Base-by-base conservation (phyloP, 2,797 vertebrate genomes). In the Gymnothorax javanicus region DNA sequence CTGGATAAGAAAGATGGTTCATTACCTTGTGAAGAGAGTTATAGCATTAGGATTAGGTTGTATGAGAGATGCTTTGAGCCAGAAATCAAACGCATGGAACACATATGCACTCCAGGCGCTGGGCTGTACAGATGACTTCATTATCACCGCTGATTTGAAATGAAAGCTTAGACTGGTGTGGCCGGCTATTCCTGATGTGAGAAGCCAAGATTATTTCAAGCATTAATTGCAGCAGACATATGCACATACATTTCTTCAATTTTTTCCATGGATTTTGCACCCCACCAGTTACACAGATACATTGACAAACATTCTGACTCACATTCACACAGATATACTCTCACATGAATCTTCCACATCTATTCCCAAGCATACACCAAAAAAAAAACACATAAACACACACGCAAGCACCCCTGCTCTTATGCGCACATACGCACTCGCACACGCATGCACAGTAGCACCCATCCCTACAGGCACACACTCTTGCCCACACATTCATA, bases 371-470 rank as follows among this genome's bases (percentile, higher is more conserved):
- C 58, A 59, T 15, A 59, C 58, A 43, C 33, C 33, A 43, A 43
- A 43, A 43, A 43, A 43, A 43, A 43, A 43, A 43, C 33, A 43
- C 33, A 43, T 43, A 43, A 43, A 59, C 58, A 59, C 58, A 59
- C 58, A 59, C 58, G 15, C 7, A 57, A 60, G 90, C 86, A 77
- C 56, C 71, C 85, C 59, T 67, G 84, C 82, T 43, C 86, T 86
- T 87, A 90, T 75, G 27, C 43, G 60, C 43, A 23, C 85, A 62
- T 12, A 82, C n/a, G 15, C 20, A 50, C 58, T 12, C 73, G 54
- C 73, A 84, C 83, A 82, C 84, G 73, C 56, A 59, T 7, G 15
- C 3, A 17, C 67, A 20, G 6, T 69, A 13, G 15, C 58, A 4
- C 7, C 7, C 58, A 59, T 15, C 7, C 58, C 7, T 15, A 2